Evolutionary conservation across 2,888 invertebrate species (phyloP), one percentile per base, ranked within the genome.

Genomic region (Patella depressa): DNA sequence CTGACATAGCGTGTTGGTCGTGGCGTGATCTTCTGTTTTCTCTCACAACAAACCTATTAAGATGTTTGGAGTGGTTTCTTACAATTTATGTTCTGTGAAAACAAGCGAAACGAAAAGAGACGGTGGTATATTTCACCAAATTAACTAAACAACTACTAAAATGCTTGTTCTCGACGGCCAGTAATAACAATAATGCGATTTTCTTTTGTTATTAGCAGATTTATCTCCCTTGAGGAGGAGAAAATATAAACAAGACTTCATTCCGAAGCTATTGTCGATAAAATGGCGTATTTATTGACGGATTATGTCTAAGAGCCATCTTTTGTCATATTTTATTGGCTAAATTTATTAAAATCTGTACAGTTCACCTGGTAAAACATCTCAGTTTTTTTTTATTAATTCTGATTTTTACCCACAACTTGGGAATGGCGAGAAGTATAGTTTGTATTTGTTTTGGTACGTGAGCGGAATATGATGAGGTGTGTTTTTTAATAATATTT

Each of bases 61-160:
- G 59, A 59, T 59, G 59, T 59, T 59, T 59, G 59, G 59, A 59
- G 59, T 59, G 59, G 59, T 59, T 59, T 59, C 14, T 19, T 59
- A 19, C 59, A 59, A 59, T 59, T 19, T 59, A n/a, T 59, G 19
- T 19, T 19, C 19, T 59, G 19, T 59, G 19, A 59, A 19, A 59
- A 59, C 59, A 59, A n/a, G 19, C n/a, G 19, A 59, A 59, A 59
- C 59, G 59, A 59, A n/a, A 19, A 59, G 59, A 59, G 59, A 59
- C 59, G 59, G 17, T 59, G 59, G 59, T n/a, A 17, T 59, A 19
- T 59, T 59, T 59, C 59, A 59, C 19, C n/a, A 59, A 59, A 59
- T 19, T 19, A 59, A 59, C 59, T 19, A 59, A 59, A 59, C 19
- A 59, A 59, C 59, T 59, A 59, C n/a, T 19, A 59, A 19, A 19